phyloP scores from a whole-genome alignment of 2,113 vertebrate species.

The Heptranchias perlo region DNA sequence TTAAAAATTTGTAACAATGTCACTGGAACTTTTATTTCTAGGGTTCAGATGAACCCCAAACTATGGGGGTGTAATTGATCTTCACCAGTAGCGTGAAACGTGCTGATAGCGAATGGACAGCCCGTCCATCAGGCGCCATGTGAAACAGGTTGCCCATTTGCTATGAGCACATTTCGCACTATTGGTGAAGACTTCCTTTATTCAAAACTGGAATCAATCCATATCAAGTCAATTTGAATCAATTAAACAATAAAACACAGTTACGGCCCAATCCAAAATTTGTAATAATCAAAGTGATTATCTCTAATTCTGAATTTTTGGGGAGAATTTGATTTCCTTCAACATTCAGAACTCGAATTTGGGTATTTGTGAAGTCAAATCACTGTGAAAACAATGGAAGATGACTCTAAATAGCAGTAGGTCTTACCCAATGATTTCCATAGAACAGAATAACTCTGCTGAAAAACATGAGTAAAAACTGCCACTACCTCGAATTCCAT shows the following conservation, averaged over 20 bases:
- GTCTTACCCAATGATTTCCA: neutral
- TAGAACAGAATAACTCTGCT: neutral
- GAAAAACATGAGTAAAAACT: neutral
- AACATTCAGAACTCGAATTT: neutral
- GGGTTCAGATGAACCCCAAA: neutral
- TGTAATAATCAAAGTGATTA: neutral
- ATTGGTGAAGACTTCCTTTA: neutral
- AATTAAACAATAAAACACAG: neutral
- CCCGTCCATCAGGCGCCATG: neutral
- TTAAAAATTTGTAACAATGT: neutral
- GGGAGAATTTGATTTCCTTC: neutral
- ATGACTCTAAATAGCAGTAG: neutral
- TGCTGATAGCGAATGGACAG: neutral
- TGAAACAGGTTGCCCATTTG: neutral
- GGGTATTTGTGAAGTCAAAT: neutral
- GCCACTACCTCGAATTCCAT: neutral
- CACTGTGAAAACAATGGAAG: neutral
- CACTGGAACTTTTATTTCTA: neutral
- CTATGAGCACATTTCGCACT: neutral
- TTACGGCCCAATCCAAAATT: neutral
- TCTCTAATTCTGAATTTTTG: neutral
- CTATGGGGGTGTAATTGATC: neutral
- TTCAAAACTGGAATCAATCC: neutral
- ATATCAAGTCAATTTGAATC: neutral
- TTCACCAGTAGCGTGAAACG: neutral